Percentiles rank a stretch among this genome's conserved stretches.
Evolutionary conservation across 2,113 vertebrate genomes (phyloP).

Genomic region (Upupa epops): DNA sequence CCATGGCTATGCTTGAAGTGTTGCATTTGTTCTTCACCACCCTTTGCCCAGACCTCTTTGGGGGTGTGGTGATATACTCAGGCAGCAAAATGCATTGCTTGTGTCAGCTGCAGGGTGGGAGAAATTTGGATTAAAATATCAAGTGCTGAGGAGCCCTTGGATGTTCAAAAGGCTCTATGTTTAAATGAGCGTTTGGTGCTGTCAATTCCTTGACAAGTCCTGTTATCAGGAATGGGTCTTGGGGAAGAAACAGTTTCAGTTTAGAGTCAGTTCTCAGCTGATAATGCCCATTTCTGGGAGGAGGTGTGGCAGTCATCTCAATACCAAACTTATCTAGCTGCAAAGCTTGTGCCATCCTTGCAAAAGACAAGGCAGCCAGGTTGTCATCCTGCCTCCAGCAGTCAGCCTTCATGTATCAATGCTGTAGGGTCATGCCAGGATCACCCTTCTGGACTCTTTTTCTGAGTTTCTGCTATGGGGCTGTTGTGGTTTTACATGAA

Average conservation of each 20-base stretch:
- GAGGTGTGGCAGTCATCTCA: not conserved
- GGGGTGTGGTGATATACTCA: not conserved
- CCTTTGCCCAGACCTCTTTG: accelerated
- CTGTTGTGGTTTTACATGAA: no score
- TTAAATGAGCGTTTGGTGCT: not conserved
- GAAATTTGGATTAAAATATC: not conserved
- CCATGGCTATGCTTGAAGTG: not conserved
- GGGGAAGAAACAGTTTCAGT: not conserved
- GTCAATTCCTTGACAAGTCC: not conserved
- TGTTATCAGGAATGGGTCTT: not conserved
- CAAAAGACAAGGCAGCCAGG: not conserved
- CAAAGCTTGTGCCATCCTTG: not conserved
- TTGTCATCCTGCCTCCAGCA: not conserved
- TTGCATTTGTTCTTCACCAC: not conserved
- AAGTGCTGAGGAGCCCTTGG: not conserved
- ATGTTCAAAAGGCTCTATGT: not conserved
- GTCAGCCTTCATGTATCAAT: not conserved
- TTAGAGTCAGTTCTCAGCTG: not conserved
- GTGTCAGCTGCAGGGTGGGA: not conserved
- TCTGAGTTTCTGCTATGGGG: not conserved
- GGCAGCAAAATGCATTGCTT: not conserved
- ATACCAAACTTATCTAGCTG: not conserved
- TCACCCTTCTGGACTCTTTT: not conserved
- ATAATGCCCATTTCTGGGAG: not conserved
- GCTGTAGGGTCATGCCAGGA: no score